Evolutionary conservation across 2,113 vertebrate genomes (phyloP).

Genomic region (Paracanthobrama guichenoti): DNA sequence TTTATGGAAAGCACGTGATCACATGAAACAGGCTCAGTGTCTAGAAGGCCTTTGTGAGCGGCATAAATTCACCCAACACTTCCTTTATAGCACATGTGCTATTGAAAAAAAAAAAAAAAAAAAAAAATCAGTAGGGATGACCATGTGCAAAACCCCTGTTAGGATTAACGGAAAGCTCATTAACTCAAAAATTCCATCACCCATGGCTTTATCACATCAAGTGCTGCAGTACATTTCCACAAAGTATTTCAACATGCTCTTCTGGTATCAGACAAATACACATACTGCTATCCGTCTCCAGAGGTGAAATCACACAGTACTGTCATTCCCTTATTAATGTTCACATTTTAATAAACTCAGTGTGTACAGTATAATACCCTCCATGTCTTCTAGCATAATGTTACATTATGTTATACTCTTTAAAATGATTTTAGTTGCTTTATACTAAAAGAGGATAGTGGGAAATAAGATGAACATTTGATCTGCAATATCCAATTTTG

Average conservation of each 20-base stretch:
- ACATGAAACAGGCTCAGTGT: neutral
- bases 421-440: too few relatives aligned
- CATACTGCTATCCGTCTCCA: constrained; percentile 1
- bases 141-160: constrained; percentile 14
- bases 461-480: too few relatives aligned
- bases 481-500: neutral
- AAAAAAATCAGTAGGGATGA: neutral
- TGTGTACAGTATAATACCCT: neutral
- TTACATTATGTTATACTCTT: too few relatives aligned
- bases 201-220: constrained; percentile 31
- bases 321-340: constrained; percentile 4
- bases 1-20: constrained; percentile 4
- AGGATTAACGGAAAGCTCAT: constrained; percentile 31
- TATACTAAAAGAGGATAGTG: too few relatives aligned
- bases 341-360: neutral
- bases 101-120: too few relatives aligned
- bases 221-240: constrained; percentile 18
- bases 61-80: constrained; percentile 14
- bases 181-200: constrained; percentile 21
- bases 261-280: constrained; percentile 5
- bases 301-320: neutral
- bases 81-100: constrained; percentile 4
- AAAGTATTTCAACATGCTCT: constrained; percentile 16
- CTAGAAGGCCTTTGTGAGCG: constrained; percentile 27
- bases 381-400: neutral